Percentiles rank a stretch among this genome's conserved stretches.
phyloP scores from a whole-genome alignment of 1,140 invertebrate species.

The Hylyphantes graminicola region DNA sequence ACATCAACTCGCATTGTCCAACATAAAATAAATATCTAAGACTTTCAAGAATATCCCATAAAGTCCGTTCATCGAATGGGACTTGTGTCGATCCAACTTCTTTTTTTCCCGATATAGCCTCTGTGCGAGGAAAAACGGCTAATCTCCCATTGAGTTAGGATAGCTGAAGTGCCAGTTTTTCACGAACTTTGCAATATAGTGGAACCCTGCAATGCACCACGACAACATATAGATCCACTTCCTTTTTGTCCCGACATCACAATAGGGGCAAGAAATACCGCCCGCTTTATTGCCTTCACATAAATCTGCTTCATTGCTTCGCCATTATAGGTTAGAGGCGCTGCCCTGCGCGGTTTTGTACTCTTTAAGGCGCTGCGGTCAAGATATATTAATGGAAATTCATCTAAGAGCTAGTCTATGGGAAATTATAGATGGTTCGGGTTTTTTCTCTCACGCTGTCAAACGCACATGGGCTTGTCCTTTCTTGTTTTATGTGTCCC shows the following conservation, averaged over 20 bases:
- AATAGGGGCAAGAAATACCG: conserved; percentile 35
- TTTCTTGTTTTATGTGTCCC: conserved; percentile 5
- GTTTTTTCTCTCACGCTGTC: conserved; percentile 34
- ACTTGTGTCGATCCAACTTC: too few relatives aligned
- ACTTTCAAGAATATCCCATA: too few relatives aligned
- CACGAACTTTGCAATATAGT: too few relatives aligned
- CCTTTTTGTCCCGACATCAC: background rate
- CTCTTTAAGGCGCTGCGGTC: conserved; percentile 36
- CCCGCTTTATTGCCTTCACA: conserved; percentile 50
- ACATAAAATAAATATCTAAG: too few relatives aligned
- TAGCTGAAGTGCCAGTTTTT: too few relatives aligned
- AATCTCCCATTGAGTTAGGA: too few relatives aligned
- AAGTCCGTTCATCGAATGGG: too few relatives aligned
- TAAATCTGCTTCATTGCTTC: conserved; percentile 53
- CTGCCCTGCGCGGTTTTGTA: conserved; percentile 19
- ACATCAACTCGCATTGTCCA: too few relatives aligned
- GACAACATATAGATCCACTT: background rate
- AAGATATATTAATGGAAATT: conserved; percentile 50
- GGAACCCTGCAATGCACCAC: background rate
- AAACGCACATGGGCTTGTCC: background rate
- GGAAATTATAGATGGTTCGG: conserved; percentile 19
- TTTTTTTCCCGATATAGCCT: too few relatives aligned
- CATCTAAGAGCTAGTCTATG: conserved; percentile 35
- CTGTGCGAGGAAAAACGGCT: too few relatives aligned
- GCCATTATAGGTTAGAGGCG: conserved; percentile 19